Evolutionary conservation across 2,888 invertebrate species (phyloP).

Genomic region (Nephrotoma flavescens): DNA sequence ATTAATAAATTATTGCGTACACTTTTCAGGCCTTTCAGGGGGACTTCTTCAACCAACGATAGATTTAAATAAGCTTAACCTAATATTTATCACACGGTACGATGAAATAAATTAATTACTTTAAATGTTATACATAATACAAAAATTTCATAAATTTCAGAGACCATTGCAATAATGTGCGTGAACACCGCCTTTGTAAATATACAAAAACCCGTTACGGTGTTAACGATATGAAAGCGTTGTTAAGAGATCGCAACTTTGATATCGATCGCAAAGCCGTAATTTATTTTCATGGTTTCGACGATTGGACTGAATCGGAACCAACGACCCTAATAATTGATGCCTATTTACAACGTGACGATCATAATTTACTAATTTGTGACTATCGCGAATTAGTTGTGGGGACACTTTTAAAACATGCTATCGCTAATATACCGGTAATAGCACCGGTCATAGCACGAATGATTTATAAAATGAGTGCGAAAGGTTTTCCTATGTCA

Average conservation of each 20-base stretch:
- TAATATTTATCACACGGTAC: neutral
- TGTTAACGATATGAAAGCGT: neutral
- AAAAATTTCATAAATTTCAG: neutral
- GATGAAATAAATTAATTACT: neutral
- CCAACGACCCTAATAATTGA: conserved; percentile 36
- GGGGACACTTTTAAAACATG: conserved; percentile 29
- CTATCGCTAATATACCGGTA: conserved; percentile 19
- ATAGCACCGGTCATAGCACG: neutral
- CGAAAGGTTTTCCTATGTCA: conserved; percentile 23
- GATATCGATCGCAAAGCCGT: conserved; percentile 37
- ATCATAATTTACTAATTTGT: conserved; percentile 26
- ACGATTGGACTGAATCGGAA: conserved; percentile 40
- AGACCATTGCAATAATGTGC: neutral
- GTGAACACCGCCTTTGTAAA: neutral
- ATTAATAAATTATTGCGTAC: neutral
- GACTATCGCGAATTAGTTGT: conserved; percentile 30
- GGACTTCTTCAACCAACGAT: neutral
- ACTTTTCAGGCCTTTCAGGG: neutral
- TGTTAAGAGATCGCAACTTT: neutral
- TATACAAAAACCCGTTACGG: neutral
- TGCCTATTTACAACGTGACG: conserved; percentile 24
- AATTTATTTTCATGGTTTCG: conserved; percentile 43
- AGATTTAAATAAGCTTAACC: neutral
- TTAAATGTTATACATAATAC: neutral
- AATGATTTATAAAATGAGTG: neutral